Conservation (phyloP, 1,140 invertebrate species). For the Scaptomyza graminum region DNA sequence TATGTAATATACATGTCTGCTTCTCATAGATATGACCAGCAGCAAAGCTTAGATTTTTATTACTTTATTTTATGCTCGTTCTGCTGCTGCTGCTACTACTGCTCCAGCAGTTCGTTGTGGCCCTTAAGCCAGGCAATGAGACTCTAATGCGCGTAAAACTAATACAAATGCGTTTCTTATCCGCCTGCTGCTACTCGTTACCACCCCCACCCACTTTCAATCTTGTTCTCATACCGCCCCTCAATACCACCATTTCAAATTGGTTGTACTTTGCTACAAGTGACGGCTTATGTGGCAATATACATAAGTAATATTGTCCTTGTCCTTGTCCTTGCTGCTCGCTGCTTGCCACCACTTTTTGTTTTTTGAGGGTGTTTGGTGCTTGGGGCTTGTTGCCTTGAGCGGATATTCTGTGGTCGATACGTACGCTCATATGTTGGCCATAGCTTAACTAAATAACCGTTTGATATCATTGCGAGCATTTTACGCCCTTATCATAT, state of each 20-base stretch:
- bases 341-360: slow-evolving; percentile 9
- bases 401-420: slow-evolving; percentile 25
- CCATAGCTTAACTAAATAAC: slow-evolving; percentile 76
- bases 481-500: slow-evolving; percentile 71
- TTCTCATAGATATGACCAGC: slow-evolving; percentile 65
- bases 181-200: slow-evolving; percentile 29
- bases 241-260: slow-evolving; percentile 58
- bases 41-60: slow-evolving; percentile 75
- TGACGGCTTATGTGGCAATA: slow-evolving; percentile 79
- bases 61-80: slow-evolving; percentile 80
- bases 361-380: not conserved
- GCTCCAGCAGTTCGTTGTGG: slow-evolving; percentile 17
- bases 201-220: slow-evolving; percentile 1
- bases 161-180: slow-evolving; percentile 82
- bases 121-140: slow-evolving; percentile 77
- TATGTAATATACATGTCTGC: slow-evolving; percentile 61
- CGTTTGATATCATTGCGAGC: slow-evolving; percentile 75
- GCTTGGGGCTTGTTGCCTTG: slow-evolving; percentile 11
- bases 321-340: slow-evolving; percentile 19
- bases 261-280: slow-evolving; percentile 79
- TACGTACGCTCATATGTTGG: slow-evolving; percentile 42
- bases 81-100: slow-evolving; percentile 27
- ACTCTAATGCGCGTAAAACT: slow-evolving; percentile 82
- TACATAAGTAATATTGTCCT: slow-evolving; percentile 79
- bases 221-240: not conserved